A percentile compares a stretch with the other conserved stretches of the same genome.
phyloP scores from a whole-genome alignment of 2,888 invertebrate genomes.

The Lomographa bimaculata region DNA sequence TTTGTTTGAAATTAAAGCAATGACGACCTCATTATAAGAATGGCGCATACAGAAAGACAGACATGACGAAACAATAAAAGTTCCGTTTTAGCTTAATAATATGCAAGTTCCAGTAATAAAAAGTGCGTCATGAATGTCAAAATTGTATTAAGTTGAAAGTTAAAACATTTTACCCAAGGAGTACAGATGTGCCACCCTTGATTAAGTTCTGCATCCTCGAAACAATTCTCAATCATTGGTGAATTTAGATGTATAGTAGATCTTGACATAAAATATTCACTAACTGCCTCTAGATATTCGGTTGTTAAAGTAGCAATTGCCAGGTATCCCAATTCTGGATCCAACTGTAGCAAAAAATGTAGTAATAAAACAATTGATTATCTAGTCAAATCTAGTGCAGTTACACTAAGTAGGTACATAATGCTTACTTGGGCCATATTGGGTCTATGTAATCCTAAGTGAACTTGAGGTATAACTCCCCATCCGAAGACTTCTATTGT shows the following conservation, averaged over 20 bases:
- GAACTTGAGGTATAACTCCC: constrained; percentile 84
- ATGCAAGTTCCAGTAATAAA: too few species aligned
- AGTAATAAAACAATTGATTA: background rate
- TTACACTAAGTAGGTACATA: too few species aligned
- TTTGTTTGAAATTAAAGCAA: too few species aligned
- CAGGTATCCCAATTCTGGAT: constrained; percentile 65
- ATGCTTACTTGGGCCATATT: constrained; percentile 51
- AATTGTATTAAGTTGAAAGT: too few species aligned
- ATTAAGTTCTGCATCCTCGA: constrained; percentile 62
- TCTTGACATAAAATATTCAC: constrained; percentile 53
- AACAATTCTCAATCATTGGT: constrained; percentile 62
- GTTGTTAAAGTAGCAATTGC: constrained; percentile 71
- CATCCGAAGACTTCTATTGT: constrained; percentile 81
- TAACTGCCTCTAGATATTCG: constrained; percentile 65
- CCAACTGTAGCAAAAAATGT: constrained; percentile 44
- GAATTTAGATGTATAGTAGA: constrained; percentile 59
- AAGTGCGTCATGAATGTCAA: too few species aligned
- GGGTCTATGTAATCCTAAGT: constrained; percentile 73
- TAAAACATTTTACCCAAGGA: constrained; percentile 56
- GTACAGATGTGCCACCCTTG: constrained; percentile 69
- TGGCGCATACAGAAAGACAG: too few species aligned
- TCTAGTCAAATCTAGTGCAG: too few species aligned
- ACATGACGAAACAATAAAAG: too few species aligned
- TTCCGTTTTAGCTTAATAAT: too few species aligned
- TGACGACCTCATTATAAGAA: too few species aligned